Percentiles rank a stretch among this genome's conserved stretches.
phyloP scores from a whole-genome alignment of 1,140 invertebrate species.

The Plutomurus gul region DNA sequence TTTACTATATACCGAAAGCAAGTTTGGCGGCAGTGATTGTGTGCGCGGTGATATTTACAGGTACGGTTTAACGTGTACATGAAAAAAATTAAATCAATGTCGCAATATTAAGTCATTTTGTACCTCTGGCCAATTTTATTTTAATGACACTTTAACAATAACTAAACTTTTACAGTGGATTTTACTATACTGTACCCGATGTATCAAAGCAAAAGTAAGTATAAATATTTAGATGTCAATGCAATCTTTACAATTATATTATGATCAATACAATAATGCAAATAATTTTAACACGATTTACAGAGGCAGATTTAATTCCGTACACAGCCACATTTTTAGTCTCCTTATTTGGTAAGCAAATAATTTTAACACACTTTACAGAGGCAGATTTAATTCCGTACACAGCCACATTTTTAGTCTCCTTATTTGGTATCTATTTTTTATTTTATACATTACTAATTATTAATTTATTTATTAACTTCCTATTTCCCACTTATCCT shows the following conservation, averaged over 20 bases:
- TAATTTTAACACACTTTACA: slow-evolving; percentile 59
- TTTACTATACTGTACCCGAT: slow-evolving; percentile 55
- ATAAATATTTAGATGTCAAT: too few species aligned
- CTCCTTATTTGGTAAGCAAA: not conserved
- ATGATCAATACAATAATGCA: not conserved
- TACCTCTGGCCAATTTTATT: too few species aligned
- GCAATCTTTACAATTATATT: not conserved
- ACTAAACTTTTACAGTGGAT: slow-evolving; percentile 57
- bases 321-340: slow-evolving; percentile 79
- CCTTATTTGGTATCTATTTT: too few species aligned
- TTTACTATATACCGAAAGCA: slow-evolving; percentile 85
- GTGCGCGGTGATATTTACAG: slow-evolving; percentile 56
- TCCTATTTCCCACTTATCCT: too few species aligned
- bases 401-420: slow-evolving; percentile 76
- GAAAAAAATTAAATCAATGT: too few species aligned
- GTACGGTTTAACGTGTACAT: too few species aligned
- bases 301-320: slow-evolving; percentile 76
- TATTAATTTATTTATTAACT: too few species aligned
- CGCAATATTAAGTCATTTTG: too few species aligned
- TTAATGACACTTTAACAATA: too few species aligned
- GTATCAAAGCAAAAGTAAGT: slow-evolving; percentile 53
- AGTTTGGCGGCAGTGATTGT: slow-evolving; percentile 69
- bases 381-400: slow-evolving; percentile 76
- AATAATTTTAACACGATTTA: slow-evolving; percentile 55
- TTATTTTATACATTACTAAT: too few species aligned